Evolutionary conservation across 37 sponge, comb jelly and placozoan genomes (phyloP), one percentile per base, ranked within the genome.

Genomic region (Petrosia ficiformis): DNA sequence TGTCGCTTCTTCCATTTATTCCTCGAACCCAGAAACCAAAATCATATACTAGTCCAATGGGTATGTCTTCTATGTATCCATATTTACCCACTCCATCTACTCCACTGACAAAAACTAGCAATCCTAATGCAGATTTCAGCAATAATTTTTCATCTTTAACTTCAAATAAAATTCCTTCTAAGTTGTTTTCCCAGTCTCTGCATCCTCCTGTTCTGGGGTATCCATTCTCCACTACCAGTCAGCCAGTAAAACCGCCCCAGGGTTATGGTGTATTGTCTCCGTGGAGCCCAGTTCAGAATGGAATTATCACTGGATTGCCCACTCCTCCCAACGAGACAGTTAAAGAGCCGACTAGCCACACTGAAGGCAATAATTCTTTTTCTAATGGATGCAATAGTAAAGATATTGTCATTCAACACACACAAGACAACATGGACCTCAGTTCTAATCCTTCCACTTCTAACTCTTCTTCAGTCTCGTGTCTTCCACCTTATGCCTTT

Each of bases 1-100:
- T 73, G 19, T 71, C 69, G 19, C 71, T 60, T 40, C 69, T 68
- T 19, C 48, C 80, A 32, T 37, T 80, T 19, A 66, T 74, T 32
- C 28, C 28, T 25, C 21, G 8, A 11, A 22, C 29, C 10, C 10
- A 8, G 11, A 64, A 64, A 64, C 32, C 32, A 25, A 28, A 28
- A 64, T n/a, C 8, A 8, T 14, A 8, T 64, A 64, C 32, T 64
- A 8, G 19, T 8, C 32, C 32, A 8, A 30, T 64, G 66, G 8
- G n/a, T 22, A 16, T 28, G 8, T 25, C 10, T 8, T 11, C 8
- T 14, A 10, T 29, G 8, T 64, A n/a, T 30, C 81, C 81, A 19
- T 69, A 69, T 44, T 35, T 86, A 1, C 76, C 81, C 4, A 54
- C 76, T 54, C 26, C 24, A 44, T 44, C 68, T 42, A 21, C 72